Conservation (phyloP, 2,888 invertebrate genomes). For the Mycalesis mineus region DNA sequence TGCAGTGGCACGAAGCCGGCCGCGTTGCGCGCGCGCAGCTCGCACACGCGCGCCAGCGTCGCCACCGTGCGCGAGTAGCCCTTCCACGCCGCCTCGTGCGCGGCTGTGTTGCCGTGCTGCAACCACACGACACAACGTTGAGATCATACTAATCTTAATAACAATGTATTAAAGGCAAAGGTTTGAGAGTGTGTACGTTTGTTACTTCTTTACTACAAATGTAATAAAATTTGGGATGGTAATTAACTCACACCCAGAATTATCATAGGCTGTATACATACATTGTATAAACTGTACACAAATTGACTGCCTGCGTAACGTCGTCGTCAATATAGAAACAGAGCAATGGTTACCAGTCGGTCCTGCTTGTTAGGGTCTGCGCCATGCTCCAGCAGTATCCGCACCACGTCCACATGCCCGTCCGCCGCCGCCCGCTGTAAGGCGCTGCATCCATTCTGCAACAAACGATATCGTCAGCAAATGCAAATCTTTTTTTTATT, state of each 20-base stretch:
- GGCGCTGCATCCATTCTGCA: constrained; percentile 91
- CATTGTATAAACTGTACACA: no score
- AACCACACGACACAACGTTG: not conserved
- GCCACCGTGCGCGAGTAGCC: constrained; percentile 92
- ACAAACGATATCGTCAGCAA: constrained; percentile 17
- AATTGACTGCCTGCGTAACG: no score
- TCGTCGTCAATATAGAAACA: no score
- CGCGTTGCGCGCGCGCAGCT: constrained; percentile 84
- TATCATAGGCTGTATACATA: no score
- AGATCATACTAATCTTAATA: not conserved
- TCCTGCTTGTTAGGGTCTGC: constrained; percentile 93
- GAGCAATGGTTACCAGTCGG: constrained; percentile 77
- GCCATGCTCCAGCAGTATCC: constrained; percentile 89
- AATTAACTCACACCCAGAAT: no score
- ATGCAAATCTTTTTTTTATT: no score
- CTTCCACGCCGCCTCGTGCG: constrained; percentile 97
- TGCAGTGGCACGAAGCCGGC: constrained; percentile 96
- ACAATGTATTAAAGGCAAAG: no score
- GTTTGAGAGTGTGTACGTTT: no score
- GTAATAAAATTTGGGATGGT: no score
- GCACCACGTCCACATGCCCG: constrained; percentile 90
- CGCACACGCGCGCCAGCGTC: constrained; percentile 81
- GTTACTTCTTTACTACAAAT: no score
- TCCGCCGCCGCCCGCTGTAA: constrained; percentile 94
- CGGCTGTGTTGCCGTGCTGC: constrained; percentile 94